A percentile compares a stretch with the other conserved stretches of the same genome.
phyloP scores from a whole-genome alignment of 2,888 invertebrate species.

The Sicus ferrugineus region DNA sequence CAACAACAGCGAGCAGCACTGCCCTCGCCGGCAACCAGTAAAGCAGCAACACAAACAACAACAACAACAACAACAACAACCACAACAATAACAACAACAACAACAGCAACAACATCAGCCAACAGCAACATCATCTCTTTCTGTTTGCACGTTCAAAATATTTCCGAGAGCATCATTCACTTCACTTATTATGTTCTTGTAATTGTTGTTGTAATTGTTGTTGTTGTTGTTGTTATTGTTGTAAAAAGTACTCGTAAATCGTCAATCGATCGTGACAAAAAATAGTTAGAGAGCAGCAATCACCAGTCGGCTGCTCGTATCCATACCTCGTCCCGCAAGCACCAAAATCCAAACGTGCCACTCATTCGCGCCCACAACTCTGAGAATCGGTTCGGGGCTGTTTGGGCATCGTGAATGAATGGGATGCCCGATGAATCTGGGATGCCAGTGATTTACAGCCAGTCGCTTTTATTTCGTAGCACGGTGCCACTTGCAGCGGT shows the following conservation, averaged over 20 bases:
- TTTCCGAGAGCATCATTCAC: slow-evolving; percentile 22
- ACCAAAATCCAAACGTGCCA: neutral
- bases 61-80: neutral
- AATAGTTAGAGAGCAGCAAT: slow-evolving; percentile 23
- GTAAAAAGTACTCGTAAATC: slow-evolving; percentile 43
- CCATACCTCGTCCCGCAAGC: slow-evolving; percentile 12
- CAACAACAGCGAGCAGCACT: slow-evolving; percentile 1
- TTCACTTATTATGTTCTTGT: slow-evolving; percentile 12
- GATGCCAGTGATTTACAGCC: slow-evolving; percentile 53
- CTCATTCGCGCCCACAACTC: slow-evolving; percentile 8
- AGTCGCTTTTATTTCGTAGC: neutral
- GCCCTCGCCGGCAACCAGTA: neutral
- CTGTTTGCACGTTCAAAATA: slow-evolving; percentile 1
- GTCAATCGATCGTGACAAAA: slow-evolving; percentile 39
- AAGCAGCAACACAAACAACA: neutral
- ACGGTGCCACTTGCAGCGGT: no score
- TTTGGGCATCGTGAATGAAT: slow-evolving; percentile 24
- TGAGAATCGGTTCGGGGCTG: neutral
- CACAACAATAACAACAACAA: slow-evolving; percentile 7
- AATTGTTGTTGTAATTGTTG: slow-evolving; percentile 6
- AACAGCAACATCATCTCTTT: slow-evolving; percentile 1
- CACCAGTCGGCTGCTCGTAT: slow-evolving; percentile 26
- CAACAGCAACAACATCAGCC: neutral
- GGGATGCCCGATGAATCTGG: no score
- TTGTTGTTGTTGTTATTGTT: slow-evolving; percentile 21